Percentiles rank a stretch among this genome's conserved stretches.
phyloP scores from a whole-genome alignment of 2,888 invertebrate species.

The Cordilura impudica region DNA sequence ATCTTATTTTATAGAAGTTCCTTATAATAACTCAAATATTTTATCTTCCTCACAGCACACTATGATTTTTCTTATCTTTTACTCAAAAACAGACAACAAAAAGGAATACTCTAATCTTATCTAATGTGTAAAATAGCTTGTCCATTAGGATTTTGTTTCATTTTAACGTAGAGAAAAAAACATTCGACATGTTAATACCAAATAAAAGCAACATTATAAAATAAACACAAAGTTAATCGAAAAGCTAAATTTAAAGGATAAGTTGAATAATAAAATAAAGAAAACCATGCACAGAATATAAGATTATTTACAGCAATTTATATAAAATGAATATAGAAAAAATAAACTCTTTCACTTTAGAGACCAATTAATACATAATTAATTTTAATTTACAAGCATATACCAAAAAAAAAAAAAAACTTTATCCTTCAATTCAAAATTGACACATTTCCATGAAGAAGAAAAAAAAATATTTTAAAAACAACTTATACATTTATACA shows the following conservation, averaged over 20 bases:
- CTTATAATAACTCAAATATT: no score
- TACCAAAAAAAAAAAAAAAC: constrained; percentile 17
- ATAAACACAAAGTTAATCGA: constrained; percentile 10
- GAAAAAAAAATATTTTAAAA: neutral
- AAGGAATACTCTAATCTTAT: neutral
- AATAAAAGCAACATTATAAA: constrained; percentile 46
- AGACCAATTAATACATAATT: constrained; percentile 54
- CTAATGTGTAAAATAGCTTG: constrained; percentile 34
- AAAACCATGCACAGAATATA: neutral
- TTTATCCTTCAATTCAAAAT: constrained; percentile 44
- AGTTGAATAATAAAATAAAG: neutral
- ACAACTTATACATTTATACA: neutral
- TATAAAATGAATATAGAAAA: neutral
- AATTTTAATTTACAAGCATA: constrained; percentile 38
- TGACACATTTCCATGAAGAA: constrained; percentile 31
- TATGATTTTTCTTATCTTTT: neutral
- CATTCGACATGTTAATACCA: constrained; percentile 43
- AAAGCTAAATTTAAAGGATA: neutral
- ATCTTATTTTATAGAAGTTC: no score
- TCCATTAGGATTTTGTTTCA: constrained; percentile 40
- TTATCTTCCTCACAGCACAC: no score
- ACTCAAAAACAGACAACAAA: neutral
- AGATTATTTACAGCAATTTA: neutral
- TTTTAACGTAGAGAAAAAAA: constrained; percentile 19
- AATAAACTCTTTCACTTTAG: neutral